phyloP scores from a whole-genome alignment of 1,140 invertebrate genomes.

The Apis dorsata region DNA sequence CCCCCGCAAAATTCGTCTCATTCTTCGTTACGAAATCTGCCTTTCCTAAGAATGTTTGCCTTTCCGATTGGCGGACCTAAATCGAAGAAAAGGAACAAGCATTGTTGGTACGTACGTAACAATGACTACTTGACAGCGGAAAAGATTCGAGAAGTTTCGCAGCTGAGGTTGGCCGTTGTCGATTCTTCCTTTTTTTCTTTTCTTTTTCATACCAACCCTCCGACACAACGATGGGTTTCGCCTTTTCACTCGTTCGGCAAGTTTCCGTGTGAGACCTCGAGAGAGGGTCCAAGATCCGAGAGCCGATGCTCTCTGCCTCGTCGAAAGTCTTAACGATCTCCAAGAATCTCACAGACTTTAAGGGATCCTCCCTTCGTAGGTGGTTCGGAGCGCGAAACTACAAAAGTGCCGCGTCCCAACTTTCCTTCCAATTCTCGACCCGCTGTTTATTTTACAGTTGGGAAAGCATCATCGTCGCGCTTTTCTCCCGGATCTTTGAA shows the following conservation, averaged over 20 bases:
- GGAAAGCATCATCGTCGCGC: too few relatives aligned
- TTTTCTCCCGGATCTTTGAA: not conserved
- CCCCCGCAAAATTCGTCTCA: not conserved
- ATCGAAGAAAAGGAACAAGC: slow-evolving; percentile 37
- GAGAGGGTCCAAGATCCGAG: slow-evolving; percentile 28
- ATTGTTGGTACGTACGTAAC: slow-evolving; percentile 47
- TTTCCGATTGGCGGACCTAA: not conserved
- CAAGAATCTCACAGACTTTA: slow-evolving; percentile 45
- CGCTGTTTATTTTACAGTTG: slow-evolving; percentile 34
- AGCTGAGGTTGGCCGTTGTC: slow-evolving; percentile 39
- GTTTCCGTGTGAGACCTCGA: slow-evolving; percentile 50
- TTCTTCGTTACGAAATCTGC: not conserved
- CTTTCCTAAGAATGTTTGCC: not conserved
- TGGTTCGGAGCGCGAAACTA: slow-evolving; percentile 45
- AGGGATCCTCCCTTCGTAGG: slow-evolving; percentile 23
- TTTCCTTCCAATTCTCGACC: slow-evolving; percentile 11
- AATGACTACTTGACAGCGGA: slow-evolving; percentile 61
- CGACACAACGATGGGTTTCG: not conserved
- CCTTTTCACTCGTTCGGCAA: slow-evolving; percentile 40
- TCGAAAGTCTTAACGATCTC: slow-evolving; percentile 65
- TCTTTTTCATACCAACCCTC: not conserved
- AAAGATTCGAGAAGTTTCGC: slow-evolving; percentile 61
- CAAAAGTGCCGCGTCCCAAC: slow-evolving; percentile 40
- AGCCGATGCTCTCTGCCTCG: slow-evolving; percentile 44
- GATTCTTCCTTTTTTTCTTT: not conserved